Base-by-base conservation (phyloP, 2,113 vertebrate genomes). In the Scomber colias region DNA sequence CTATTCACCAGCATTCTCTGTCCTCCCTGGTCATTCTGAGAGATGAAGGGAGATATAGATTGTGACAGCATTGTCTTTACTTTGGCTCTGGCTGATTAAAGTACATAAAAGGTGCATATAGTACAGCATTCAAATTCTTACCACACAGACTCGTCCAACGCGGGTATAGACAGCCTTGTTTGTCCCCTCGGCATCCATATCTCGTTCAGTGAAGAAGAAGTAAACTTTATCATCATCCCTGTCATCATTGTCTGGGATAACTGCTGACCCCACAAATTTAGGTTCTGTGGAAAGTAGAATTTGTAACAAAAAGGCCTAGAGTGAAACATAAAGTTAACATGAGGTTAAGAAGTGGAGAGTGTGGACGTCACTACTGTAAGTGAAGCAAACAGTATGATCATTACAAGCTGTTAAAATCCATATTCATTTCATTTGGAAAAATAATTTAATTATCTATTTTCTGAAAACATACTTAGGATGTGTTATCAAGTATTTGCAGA, bases 181-280 rank as follows among this genome's bases (percentile, higher is more conserved):
- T 1, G 79, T 93, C 19, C 94, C 95, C 65, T 97, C 98, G 0
- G 93, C 90, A 35, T 97, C 96, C 64, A 94, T 63, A 8, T 97
- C 97, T 83, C 96, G 97, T 88, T 99, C 98, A 13, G 97, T 98
- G 81, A 99, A 99, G 94, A 99, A 99, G 92, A 97, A 98, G 90
- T 99, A 99, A 0, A 98, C 94, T 93, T 99, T 99, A 82, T 98
- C 97, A 82, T 99, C 98, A 12, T 97, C 96, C 0, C 90, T 94
- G 87, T 99, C 98, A 62, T 99, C 96, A 4, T 98, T 99, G 89
- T 99, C 97, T 17, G 97, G 97, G 79, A 99, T 97, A 91, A 97
- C 92, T 16, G 95, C 96, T 0, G 97, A 96, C 14, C 96, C 96
- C 75, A 99, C 96, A 12, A 99, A 99, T 90, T 96, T 99, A 11